A percentile compares a stretch with the other conserved stretches of the same genome.
Evolutionary conservation across 2,113 vertebrate genomes (phyloP).

Genomic region (Halichoeres trimaculatus): DNA sequence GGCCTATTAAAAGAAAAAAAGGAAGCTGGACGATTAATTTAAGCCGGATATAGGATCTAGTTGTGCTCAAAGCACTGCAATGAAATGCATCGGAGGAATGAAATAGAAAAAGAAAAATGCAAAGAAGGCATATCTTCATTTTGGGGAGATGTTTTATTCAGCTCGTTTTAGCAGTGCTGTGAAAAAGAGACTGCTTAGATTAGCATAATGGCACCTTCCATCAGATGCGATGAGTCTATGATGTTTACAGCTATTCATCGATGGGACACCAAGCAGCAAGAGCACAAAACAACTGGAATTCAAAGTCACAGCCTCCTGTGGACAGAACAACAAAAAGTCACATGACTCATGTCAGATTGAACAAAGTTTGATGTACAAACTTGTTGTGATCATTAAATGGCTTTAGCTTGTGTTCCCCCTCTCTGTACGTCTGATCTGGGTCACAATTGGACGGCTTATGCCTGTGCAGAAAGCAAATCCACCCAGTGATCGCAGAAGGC

Average conservation of each 20-base stretch:
- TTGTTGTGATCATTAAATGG: conserved; percentile 43
- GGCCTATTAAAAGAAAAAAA: conserved; percentile 48
- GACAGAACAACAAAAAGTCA: not conserved
- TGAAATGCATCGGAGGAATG: not conserved
- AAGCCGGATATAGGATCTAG: conserved; percentile 46
- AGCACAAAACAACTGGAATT: conserved; percentile 41
- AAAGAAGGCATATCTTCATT: conserved; percentile 37
- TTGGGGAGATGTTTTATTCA: conserved; percentile 53
- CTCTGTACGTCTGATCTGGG: conserved; percentile 57
- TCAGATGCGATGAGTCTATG: conserved; percentile 57
- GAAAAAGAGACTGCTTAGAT: conserved; percentile 54
- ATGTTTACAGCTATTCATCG: conserved; percentile 60
- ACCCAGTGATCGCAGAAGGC: conserved; percentile 60
- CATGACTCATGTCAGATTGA: conserved; percentile 26
- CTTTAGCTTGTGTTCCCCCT: conserved; percentile 37
- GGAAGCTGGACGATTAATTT: conserved; percentile 63
- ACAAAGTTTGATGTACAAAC: conserved; percentile 50
- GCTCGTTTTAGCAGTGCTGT: conserved; percentile 43
- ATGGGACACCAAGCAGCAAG: conserved; percentile 53
- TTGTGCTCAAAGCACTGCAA: conserved; percentile 25
- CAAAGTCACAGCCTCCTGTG: conserved; percentile 4
- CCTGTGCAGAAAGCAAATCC: conserved; percentile 67
- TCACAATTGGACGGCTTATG: conserved; percentile 63
- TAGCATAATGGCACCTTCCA: conserved; percentile 55
- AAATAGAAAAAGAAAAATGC: conserved; percentile 24